Evolutionary conservation across 2,113 vertebrate genomes (phyloP).

Genomic region (Prolemur simus): DNA sequence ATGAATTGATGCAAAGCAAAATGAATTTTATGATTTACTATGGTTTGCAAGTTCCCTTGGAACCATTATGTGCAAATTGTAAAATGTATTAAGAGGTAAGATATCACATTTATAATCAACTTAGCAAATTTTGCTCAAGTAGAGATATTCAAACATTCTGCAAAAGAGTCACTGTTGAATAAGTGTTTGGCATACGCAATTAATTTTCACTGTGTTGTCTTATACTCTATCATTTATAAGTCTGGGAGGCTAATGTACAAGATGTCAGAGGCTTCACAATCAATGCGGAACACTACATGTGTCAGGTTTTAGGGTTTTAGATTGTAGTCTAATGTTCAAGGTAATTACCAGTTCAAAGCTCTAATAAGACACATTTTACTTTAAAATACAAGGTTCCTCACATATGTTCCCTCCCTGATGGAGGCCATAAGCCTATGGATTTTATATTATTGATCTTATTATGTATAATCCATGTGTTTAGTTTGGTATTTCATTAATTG

Average conservation of each 20-base stretch:
- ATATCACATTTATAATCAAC: slow-evolving; percentile 85
- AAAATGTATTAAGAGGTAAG: slow-evolving; percentile 85
- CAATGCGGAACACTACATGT: fast-evolving
- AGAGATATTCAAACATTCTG: slow-evolving; percentile 69
- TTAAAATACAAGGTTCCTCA: neutral
- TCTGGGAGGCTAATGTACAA: slow-evolving; percentile 39
- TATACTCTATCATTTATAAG: slow-evolving; percentile 61
- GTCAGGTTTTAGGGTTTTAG: neutral
- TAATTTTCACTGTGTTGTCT: slow-evolving; percentile 83
- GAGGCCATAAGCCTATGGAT: neutral
- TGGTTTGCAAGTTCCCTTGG: slow-evolving; percentile 85
- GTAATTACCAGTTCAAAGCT: slow-evolving; percentile 40
- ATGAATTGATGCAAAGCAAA: slow-evolving; percentile 88
- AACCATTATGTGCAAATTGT: slow-evolving; percentile 86
- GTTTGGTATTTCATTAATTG: neutral
- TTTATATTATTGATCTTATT: neutral
- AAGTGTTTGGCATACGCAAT: slow-evolving; percentile 80
- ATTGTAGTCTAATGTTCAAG: slow-evolving; percentile 11
- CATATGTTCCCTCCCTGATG: neutral
- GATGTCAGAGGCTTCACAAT: slow-evolving; percentile 38
- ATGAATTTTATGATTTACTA: slow-evolving; percentile 92
- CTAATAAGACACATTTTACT: neutral
- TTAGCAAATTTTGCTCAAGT: slow-evolving; percentile 80
- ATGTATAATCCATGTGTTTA: neutral
- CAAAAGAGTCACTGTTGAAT: slow-evolving; percentile 84